Percentiles rank a stretch among this genome's conserved stretches.
Conservation (phyloP, 2,888 invertebrate genomes). For the Melipona bicolor region DNA sequence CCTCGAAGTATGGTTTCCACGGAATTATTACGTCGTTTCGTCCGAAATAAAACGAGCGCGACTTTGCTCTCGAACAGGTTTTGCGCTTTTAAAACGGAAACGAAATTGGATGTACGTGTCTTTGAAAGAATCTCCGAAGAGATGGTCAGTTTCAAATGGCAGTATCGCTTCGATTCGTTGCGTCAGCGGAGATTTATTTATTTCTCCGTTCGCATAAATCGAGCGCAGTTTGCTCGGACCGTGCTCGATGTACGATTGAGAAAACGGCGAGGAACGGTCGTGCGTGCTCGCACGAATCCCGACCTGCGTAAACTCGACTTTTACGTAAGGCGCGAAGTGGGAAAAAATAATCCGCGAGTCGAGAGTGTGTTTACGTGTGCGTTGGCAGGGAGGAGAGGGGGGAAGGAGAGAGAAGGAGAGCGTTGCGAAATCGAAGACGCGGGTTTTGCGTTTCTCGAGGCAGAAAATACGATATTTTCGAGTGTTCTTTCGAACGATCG, state of each 20-base stretch:
- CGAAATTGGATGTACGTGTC: too few relatives aligned
- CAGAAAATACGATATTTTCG: slow-evolving; percentile 3
- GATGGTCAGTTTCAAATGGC: too few relatives aligned
- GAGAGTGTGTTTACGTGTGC: neutral
- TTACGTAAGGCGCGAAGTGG: slow-evolving; percentile 44
- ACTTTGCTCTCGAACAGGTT: neutral
- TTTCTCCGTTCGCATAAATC: neutral
- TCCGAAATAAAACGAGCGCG: neutral
- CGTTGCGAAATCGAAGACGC: slow-evolving; percentile 8
- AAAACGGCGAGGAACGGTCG: slow-evolving; percentile 12
- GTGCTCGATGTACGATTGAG: neutral
- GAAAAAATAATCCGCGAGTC: slow-evolving; percentile 24
- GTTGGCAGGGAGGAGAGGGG: too few relatives aligned
- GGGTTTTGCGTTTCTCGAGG: slow-evolving; percentile 8
- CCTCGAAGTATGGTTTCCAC: too few relatives aligned
- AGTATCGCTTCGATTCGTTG: too few relatives aligned
- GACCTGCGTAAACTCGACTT: slow-evolving; percentile 53
- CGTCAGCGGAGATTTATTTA: too few relatives aligned
- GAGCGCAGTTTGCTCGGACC: neutral
- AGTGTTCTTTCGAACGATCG: neutral
- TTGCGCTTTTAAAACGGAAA: too few relatives aligned
- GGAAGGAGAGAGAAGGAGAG: neutral
- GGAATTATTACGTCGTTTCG: too few relatives aligned
- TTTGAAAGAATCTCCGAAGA: too few relatives aligned
- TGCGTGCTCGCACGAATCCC: slow-evolving; percentile 27